Evolutionary conservation across 2,113 vertebrate species (phyloP).

Genomic region (Phrynosoma platyrhinos): DNA sequence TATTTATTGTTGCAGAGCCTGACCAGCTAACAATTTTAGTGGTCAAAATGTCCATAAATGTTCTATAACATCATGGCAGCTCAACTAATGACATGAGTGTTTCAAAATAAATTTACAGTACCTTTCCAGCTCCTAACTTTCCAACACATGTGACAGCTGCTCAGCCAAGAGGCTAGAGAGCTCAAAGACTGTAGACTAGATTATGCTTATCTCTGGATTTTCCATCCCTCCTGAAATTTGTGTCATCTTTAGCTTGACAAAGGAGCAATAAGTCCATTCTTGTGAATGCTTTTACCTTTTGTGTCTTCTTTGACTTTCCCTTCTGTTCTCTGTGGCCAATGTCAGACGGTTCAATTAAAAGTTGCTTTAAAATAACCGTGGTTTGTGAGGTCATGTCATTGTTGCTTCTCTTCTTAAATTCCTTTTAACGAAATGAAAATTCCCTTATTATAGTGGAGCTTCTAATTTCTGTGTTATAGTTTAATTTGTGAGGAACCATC

Average conservation of each 20-base stretch:
- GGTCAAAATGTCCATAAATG: background rate
- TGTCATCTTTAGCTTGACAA: background rate
- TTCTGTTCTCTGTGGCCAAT: background rate
- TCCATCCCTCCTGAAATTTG: background rate
- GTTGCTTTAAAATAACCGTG: background rate
- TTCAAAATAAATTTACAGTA: background rate
- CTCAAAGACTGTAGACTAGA: background rate
- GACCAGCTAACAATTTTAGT: background rate
- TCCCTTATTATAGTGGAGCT: background rate
- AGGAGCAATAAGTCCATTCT: background rate
- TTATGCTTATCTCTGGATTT: background rate
- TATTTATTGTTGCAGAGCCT: too few species aligned
- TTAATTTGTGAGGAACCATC: background rate
- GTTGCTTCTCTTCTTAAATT: background rate
- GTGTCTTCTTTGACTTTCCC: background rate
- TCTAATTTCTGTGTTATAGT: background rate
- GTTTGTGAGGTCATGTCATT: background rate
- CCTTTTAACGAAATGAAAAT: background rate
- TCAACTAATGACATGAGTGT: background rate
- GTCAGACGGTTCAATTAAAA: background rate
- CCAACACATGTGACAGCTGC: background rate
- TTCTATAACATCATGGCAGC: background rate
- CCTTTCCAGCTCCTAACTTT: background rate
- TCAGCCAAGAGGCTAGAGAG: background rate
- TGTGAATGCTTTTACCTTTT: background rate